A percentile compares a stretch with the other conserved stretches of the same genome.
These are phyloP conservation scores for Chalcosyrphus nemorum DNA, from an alignment of 2,888 invertebrate species.

Conservation along the genomic window DNA sequence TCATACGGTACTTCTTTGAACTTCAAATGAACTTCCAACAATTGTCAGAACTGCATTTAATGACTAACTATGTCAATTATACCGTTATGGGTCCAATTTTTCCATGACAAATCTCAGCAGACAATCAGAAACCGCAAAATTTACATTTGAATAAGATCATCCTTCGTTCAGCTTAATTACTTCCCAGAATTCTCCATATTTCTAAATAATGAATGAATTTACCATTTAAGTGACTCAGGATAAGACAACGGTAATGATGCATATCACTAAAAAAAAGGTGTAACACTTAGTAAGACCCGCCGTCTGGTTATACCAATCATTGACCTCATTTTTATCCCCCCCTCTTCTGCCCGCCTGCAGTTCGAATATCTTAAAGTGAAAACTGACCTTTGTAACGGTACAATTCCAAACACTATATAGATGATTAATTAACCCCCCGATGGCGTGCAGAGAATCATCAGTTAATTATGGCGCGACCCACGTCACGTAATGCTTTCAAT, in stretches of 20 bases:
- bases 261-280: constrained; percentile 44
- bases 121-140: not conserved
- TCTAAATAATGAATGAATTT: not conserved
- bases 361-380: not conserved
- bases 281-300: constrained; percentile 27
- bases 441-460: constrained; percentile 61
- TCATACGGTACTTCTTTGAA: too few species aligned
- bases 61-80: not conserved
- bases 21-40: too few species aligned
- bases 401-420: constrained; percentile 29
- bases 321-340: constrained; percentile 31
- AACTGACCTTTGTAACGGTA: constrained; percentile 58
- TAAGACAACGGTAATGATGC: constrained; percentile 33
- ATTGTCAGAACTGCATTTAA: too few species aligned
- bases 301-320: not conserved
- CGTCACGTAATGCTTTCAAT: constrained; percentile 12
- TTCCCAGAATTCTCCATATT: not conserved
- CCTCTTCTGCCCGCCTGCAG: not conserved
- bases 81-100: too few species aligned
- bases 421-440: constrained; percentile 61
- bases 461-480: constrained; percentile 53
- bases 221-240: constrained; percentile 33
- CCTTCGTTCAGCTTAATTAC: not conserved
- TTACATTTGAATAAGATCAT: not conserved
- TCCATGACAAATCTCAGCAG: not conserved